Evolutionary conservation across 1,140 invertebrate genomes (phyloP).

Genomic region (Ganaspis sp.): DNA sequence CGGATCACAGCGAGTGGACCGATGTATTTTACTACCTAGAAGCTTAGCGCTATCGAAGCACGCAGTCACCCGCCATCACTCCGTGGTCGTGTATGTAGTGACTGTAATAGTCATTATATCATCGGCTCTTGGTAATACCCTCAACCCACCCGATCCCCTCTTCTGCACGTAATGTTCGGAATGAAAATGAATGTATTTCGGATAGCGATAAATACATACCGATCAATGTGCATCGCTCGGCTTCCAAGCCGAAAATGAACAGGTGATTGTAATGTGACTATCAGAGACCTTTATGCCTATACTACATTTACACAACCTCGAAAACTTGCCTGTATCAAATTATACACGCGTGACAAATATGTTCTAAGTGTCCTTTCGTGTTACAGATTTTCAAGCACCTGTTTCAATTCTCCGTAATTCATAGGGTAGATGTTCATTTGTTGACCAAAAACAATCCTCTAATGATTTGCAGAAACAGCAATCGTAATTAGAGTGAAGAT

Average conservation of each 20-base stretch:
- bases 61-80: slow-evolving; percentile 77
- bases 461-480: too few relatives aligned
- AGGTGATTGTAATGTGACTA: slow-evolving; percentile 69
- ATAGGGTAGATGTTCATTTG: not conserved
- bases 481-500: too few relatives aligned
- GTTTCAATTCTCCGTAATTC: not conserved
- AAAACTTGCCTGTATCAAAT: not conserved
- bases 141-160: slow-evolving; percentile 58
- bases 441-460: too few relatives aligned
- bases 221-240: slow-evolving; percentile 65
- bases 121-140: slow-evolving; percentile 77
- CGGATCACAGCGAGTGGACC: slow-evolving; percentile 75
- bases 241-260: slow-evolving; percentile 60
- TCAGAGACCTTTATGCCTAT: slow-evolving; percentile 54
- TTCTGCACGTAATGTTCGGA: slow-evolving; percentile 70
- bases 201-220: slow-evolving; percentile 75
- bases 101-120: slow-evolving; percentile 78
- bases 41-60: slow-evolving; percentile 76
- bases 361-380: slow-evolving; percentile 28
- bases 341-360: not conserved
- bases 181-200: slow-evolving; percentile 77
- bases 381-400: not conserved
- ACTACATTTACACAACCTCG: slow-evolving; percentile 31
- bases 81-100: slow-evolving; percentile 74
- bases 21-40: slow-evolving; percentile 75